phyloP scores from a whole-genome alignment of 2,113 vertebrate genomes.

The Perca fluviatilis region DNA sequence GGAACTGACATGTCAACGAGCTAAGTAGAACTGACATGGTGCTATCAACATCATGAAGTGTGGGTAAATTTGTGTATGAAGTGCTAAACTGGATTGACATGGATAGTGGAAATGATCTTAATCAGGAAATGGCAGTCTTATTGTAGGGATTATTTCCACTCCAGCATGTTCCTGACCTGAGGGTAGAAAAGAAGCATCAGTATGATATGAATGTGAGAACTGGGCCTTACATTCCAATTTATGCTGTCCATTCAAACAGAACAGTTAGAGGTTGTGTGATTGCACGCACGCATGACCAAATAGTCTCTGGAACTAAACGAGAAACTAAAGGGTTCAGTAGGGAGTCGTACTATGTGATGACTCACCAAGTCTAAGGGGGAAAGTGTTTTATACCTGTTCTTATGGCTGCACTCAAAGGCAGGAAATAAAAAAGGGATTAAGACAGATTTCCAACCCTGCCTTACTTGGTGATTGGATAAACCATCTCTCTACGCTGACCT shows the following conservation, averaged over 20 bases:
- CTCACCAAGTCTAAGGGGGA: background rate
- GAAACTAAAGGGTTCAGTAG: background rate
- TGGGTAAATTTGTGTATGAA: conserved; percentile 45
- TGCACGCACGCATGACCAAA: background rate
- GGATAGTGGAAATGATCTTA: conserved; percentile 61
- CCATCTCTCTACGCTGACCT: too few species aligned
- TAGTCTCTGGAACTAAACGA: background rate
- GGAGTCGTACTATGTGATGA: background rate
- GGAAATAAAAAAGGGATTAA: too few species aligned
- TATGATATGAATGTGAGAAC: conserved; percentile 23
- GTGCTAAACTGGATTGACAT: conserved; percentile 62
- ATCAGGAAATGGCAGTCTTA: conserved; percentile 57
- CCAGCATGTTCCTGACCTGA: conserved; percentile 53
- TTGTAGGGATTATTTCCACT: conserved; percentile 30
- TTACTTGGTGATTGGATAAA: too few species aligned
- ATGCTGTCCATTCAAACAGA: background rate
- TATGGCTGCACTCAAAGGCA: too few species aligned
- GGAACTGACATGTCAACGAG: conserved; percentile 9
- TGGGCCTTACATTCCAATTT: conserved; percentile 9
- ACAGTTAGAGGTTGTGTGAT: background rate
- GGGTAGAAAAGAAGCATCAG: conserved; percentile 21
- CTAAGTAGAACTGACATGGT: conserved; percentile 42
- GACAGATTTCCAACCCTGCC: too few species aligned
- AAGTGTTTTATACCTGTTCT: too few species aligned
- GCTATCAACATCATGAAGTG: conserved; percentile 17